Evolutionary conservation across 2,113 vertebrate genomes (phyloP).

Genomic region (Nerophis ophidion): DNA sequence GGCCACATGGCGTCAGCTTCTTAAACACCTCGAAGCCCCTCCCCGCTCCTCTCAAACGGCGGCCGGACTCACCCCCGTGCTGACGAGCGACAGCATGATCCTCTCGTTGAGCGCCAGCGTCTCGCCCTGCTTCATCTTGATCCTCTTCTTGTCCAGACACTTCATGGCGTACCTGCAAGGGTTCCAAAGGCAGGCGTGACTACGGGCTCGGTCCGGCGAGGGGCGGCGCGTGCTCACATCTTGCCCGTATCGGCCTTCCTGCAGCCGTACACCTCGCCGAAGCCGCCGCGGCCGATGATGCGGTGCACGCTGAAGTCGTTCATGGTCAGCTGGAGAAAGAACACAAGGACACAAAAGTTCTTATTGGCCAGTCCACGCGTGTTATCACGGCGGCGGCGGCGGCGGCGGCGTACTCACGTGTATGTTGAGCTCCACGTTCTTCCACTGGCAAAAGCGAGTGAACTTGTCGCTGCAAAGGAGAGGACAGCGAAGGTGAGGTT

Average conservation of each 20-base stretch:
- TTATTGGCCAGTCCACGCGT: too few relatives aligned
- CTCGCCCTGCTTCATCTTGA: constrained; percentile 99
- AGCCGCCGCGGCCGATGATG: constrained; percentile 95
- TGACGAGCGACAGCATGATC: constrained; percentile 97
- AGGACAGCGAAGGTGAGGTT: background rate
- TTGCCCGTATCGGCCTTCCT: constrained; percentile 98
- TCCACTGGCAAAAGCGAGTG: constrained; percentile 98
- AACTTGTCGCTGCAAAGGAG: constrained; percentile 87
- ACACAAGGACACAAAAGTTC: too few relatives aligned
- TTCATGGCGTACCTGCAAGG: constrained; percentile 94
- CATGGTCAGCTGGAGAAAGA: constrained; percentile 86
- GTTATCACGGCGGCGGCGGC: background rate
- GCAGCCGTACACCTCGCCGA: constrained; percentile 97
- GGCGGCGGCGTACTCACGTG: constrained; percentile 78
- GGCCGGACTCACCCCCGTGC: constrained; percentile 85
- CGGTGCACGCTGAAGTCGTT: constrained; percentile 98
- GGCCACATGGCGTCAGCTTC: background rate
- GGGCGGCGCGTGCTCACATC: constrained; percentile 76
- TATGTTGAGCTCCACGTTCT: constrained; percentile 98
- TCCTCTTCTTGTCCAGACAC: constrained; percentile 97
- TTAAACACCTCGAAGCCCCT: too few relatives aligned
- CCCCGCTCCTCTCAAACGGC: background rate
- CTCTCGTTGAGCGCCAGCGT: constrained; percentile 94
- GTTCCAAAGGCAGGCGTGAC: background rate
- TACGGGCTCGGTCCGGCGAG: background rate